Evolutionary conservation across 2,888 invertebrate genomes (phyloP).

Genomic region (Xestia sexstrigata): DNA sequence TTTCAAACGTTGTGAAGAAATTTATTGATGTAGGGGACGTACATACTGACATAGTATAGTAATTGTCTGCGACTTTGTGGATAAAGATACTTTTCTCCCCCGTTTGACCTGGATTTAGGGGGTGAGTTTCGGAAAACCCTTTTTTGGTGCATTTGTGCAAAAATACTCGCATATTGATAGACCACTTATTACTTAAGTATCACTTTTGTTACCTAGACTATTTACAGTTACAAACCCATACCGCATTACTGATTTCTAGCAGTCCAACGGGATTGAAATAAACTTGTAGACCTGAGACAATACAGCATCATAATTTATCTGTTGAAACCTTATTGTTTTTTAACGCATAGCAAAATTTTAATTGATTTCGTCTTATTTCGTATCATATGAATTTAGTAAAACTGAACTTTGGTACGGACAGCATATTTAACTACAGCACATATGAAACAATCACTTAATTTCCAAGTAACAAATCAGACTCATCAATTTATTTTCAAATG

Average conservation of each 20-base stretch:
- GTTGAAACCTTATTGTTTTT: neutral
- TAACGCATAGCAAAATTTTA: neutral
- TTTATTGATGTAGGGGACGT: slow-evolving; percentile 42
- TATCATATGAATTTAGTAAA: no score
- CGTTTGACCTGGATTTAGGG: neutral
- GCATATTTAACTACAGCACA: neutral
- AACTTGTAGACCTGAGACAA: neutral
- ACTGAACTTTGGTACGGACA: neutral
- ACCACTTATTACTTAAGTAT: neutral
- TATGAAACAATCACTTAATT: neutral
- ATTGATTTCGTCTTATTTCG: no score
- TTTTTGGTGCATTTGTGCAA: neutral
- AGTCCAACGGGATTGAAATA: neutral
- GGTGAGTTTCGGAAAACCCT: neutral
- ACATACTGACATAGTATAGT: slow-evolving; percentile 3
- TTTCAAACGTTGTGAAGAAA: slow-evolving; percentile 49
- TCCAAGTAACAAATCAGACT: neutral
- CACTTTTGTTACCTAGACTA: neutral
- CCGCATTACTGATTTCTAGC: neutral
- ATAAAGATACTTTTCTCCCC: neutral
- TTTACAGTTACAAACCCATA: neutral
- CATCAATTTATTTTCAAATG: slow-evolving; percentile 27
- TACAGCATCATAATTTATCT: neutral
- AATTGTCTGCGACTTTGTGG: slow-evolving; percentile 1
- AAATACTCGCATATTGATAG: neutral